Percentiles rank a stretch among this genome's conserved stretches.
These are phyloP conservation scores for Apomyelois bistriatella DNA, from an alignment of 2,888 invertebrate species.

Conservation along the genomic window DNA sequence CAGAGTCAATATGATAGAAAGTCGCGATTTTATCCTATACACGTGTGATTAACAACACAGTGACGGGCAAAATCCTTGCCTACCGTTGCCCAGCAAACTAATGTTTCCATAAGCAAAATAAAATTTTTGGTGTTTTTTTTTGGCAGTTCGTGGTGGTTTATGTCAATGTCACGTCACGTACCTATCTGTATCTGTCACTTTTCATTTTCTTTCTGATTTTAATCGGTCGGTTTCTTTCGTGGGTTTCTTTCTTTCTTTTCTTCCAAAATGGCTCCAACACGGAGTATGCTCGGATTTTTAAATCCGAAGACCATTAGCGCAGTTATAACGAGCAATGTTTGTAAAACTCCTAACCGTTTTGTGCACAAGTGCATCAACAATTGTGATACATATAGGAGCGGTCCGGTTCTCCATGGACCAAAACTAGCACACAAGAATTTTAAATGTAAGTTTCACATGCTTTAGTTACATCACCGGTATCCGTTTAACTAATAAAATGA, in stretches of 20 bases:
- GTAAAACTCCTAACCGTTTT: constrained; percentile 70
- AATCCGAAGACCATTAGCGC: constrained; percentile 78
- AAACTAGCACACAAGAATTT: constrained; percentile 56
- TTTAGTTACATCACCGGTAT: constrained; percentile 72
- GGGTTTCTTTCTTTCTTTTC: constrained; percentile 34
- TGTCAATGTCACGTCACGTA: no score
- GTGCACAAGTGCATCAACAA: constrained; percentile 70
- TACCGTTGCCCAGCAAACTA: constrained; percentile 74
- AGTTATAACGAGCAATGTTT: constrained; percentile 69
- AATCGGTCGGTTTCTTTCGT: no score
- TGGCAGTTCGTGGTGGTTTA: no score
- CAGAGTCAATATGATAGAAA: no score
- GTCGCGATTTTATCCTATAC: no score
- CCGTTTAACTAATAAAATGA: background rate
- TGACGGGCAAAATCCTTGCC: no score
- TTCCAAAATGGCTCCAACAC: constrained; percentile 80
- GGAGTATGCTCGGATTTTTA: constrained; percentile 81
- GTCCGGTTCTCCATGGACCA: constrained; percentile 48
- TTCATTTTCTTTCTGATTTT: background rate
- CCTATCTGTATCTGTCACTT: no score
- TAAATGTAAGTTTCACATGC: constrained; percentile 71
- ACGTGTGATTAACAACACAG: no score
- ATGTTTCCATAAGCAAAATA: constrained; percentile 37
- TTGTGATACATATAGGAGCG: constrained; percentile 57
- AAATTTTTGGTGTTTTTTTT: no score